Base-by-base conservation (phyloP, 2,888 invertebrate genomes). In the Lysandra bellargus region DNA sequence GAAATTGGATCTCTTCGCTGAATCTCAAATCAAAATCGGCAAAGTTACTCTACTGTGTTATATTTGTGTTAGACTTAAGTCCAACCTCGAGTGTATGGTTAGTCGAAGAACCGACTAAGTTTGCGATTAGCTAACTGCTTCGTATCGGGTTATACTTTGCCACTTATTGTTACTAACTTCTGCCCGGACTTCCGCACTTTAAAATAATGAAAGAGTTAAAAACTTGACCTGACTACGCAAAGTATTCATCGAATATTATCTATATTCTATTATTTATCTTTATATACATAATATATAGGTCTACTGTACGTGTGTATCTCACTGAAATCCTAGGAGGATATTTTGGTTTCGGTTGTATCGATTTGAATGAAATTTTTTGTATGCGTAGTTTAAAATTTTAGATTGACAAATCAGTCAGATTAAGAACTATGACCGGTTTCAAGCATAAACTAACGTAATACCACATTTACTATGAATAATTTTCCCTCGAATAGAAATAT, bases 121-220 rank as follows among this genome's bases (percentile, higher is more conserved):
- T 64, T 7, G 23, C 64, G 64, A 30, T 64, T 30, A 64, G 64
- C 64, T 30, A 64, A 64, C 30, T 64, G 64, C 64, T 64, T 64
- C 23, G 64, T 64, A 64, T 64, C 64, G 64, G 30, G 30, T 64
- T 64, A 30, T 64, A 64, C 64, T 64, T 64, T 12, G 30, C 64
- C 64, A 12, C 64, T 64, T 64, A 23, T 30, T 23, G 30, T 23
- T 57, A 1, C 57, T 53, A 57, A 57, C 57, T 57, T 57, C 9
- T 9, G n/a, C 61, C 61, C 23, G 61, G 17, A 57, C 57, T 57
- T 57, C 17, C 17, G 17, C 57, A 57, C 57, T 57, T 57, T 57
- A 57, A 57, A 57, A 17, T 57, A 57, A 57, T 17, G 4, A 57
- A 57, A 57, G 57, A 17, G 57, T 57, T 57, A 17, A 57, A 49